Base-by-base conservation (phyloP, 2,888 invertebrate species). In the Periphyllus acericola region DNA sequence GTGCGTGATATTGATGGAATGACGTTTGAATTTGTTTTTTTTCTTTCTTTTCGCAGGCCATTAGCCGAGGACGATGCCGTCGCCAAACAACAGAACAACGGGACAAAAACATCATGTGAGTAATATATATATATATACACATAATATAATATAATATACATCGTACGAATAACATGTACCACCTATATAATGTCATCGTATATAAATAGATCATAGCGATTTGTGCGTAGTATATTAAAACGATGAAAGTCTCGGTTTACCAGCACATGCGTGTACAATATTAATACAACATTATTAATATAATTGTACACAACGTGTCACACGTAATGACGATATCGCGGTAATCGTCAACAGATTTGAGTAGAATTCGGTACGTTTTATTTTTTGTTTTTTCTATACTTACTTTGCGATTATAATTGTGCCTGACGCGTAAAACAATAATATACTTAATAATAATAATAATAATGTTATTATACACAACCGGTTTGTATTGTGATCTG, bases 71-170 rank as follows among this genome's bases (percentile, higher is more conserved):
- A 81, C 80, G 74, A 87, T 81, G 87, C 9, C 46, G 80, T 66
- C 81, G 34, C 29, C n/a, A 32, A 60, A 80, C 80, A 46, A 81
- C 40, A 60, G 74, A 81, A 80, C 60, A 80, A 86, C 72, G 79
- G 19, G 66, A 79, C 79, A 40, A 80, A 87, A 74, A 32, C 87
- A 81, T 46, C 80, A 86, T 86, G 87, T 87, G 36, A 81, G 87
- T 87, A 74, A 52, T 68, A 21, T 21, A 68, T 68, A 68, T 68
- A n/a, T 21, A 36, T 19, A 36, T 74, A 72, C 32, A 72, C 19
- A 72, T 3, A 14, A 74, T 25, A 74, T 36, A 55, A 55, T 6
- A 60, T 25, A 60, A 60, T 25, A 60, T 0, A 3, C 60, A 46
- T 46, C 46, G 14, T 46, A 46, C 60, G 60, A 60, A 19, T 60